Evolutionary conservation across 53 echinoderm and acorn worm species (phyloP), one percentile per base, ranked within the genome.

Genomic region (Holothuria leucospilota): DNA sequence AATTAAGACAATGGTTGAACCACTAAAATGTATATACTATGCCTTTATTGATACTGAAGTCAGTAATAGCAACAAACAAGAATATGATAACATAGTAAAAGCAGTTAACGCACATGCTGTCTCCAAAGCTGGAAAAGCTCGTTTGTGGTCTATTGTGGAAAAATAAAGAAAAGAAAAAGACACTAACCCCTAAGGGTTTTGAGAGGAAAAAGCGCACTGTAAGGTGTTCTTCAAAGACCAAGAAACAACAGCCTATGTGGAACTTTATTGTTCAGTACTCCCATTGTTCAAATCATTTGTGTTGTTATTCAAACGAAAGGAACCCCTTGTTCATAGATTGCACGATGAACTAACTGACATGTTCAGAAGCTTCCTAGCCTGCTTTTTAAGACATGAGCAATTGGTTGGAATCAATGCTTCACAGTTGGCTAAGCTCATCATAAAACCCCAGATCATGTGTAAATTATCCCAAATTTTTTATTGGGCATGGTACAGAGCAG

Each of bases 201-300:
- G 64, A 87, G 15, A 77, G 87, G 64, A 87, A 87, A 51, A 40
- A 78, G 13, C 61, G 77, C 24, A 87, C n/a, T 87, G 62, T 64
- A 87, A 87, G 77, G 16, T 87, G 61, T 62, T 78, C 59, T 23
- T 60, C 53, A 62, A 87, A 52, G 63, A 67, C 61, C 61, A 87
- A 87, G 41, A 30, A 21, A 87, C 87, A 38, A 25, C n/a, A 51
- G 53, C 61, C 38, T 64, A 78, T 52, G 59, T 87, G 87, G 26
- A 81, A 59, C 69, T 68, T 62, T 63, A 88, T 81, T 51, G 49
- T 38, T 58, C 59, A 71, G 52, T 88, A 52, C 69, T 88, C 64
- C 88, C 88, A 40, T 51, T 88, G 59, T 82, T 88, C 71, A 88
- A 82, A 81, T 49, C 70, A 23, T 82, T 88, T 82, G 88, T 88